Conservation (phyloP, 53 echinoderm and acorn worm species). For the Temnopleurus reevesii region DNA sequence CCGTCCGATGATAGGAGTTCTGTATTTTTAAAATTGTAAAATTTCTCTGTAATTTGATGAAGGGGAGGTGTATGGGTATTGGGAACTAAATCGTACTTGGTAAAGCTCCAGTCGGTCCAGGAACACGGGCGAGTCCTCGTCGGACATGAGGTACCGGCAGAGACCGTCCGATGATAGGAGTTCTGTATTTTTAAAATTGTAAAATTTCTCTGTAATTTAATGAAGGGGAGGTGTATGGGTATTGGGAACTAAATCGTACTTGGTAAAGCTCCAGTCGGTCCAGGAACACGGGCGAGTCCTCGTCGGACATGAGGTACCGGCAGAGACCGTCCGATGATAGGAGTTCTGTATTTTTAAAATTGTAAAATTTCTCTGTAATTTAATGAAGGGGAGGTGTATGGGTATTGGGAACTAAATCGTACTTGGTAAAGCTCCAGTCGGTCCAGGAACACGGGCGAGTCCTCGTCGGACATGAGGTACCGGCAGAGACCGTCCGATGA, state of each 20-base stretch:
- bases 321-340: constrained; percentile 90
- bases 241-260: no score
- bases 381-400: no score
- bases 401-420: no score
- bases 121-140: constrained; percentile 99
- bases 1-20: constrained; percentile 89
- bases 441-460: constrained; percentile 98
- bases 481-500: constrained; percentile 90
- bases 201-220: no score
- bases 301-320: constrained; percentile 97
- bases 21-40: no score
- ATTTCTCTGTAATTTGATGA: no score
- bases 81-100: no score
- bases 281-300: constrained; percentile 98
- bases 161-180: constrained; percentile 86
- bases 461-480: constrained; percentile 99
- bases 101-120: constrained; percentile 87
- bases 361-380: no score
- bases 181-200: no score
- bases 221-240: no score
- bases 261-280: constrained; percentile 89
- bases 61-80: no score
- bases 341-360: constrained; percentile 72
- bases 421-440: constrained; percentile 89
- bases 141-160: constrained; percentile 97